phyloP scores from a whole-genome alignment of 2,888 invertebrate species.

The Zygothrica quintamaculata region DNA sequence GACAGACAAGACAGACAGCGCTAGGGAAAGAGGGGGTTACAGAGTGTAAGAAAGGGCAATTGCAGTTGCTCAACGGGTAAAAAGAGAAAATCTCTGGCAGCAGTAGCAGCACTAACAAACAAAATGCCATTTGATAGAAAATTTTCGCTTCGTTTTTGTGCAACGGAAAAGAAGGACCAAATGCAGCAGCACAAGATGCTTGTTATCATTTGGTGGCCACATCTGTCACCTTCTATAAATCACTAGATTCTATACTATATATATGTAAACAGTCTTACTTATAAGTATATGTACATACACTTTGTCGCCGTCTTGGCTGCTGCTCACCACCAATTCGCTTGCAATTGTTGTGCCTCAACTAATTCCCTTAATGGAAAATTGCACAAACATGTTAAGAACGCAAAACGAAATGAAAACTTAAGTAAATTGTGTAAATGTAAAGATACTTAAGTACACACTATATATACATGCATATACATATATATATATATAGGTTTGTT shows the following conservation, averaged over 20 bases:
- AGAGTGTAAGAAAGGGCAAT: conserved; percentile 18
- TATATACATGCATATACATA: neutral
- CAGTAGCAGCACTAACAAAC: too few species aligned
- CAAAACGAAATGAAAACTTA: conserved; percentile 15
- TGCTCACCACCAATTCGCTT: conserved; percentile 34
- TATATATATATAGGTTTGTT: neutral
- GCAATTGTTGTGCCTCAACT: conserved; percentile 56
- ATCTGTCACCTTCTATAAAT: conserved; percentile 81
- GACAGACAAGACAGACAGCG: conserved; percentile 5
- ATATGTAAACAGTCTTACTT: conserved; percentile 27
- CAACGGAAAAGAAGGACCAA: neutral
- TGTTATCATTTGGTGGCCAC: conserved; percentile 77
- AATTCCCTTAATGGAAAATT: conserved; percentile 81
- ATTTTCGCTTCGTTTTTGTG: conserved; percentile 20
- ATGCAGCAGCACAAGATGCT: conserved; percentile 44
- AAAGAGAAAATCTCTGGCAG: conserved; percentile 60
- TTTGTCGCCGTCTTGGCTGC: conserved; percentile 36
- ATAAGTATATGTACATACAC: conserved; percentile 32
- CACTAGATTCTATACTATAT: conserved; percentile 49
- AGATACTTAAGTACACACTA: conserved; percentile 36
- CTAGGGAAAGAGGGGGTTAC: neutral
- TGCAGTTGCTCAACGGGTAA: conserved; percentile 39
- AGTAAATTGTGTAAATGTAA: conserved; percentile 33
- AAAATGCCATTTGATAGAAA: conserved; percentile 51
- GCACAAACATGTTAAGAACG: conserved; percentile 61